Percentiles rank a stretch among this genome's conserved stretches.
phyloP scores from a whole-genome alignment of 2,113 vertebrate species.

The Erpornis zantholeuca region DNA sequence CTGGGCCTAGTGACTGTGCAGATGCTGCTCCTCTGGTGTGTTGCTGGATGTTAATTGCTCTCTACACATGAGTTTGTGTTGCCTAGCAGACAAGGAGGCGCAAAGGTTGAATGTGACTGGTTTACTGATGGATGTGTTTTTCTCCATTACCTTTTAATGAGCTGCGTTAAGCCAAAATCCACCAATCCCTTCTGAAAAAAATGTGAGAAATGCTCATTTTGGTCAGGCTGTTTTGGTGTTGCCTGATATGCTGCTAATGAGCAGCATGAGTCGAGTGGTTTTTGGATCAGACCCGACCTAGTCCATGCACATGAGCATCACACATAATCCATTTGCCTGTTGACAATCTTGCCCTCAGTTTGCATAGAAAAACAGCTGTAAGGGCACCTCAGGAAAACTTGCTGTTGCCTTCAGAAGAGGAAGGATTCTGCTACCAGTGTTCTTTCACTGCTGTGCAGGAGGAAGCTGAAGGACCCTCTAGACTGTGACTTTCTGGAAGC shows the following conservation, averaged over 20 bases:
- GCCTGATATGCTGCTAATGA: background rate
- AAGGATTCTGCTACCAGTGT: background rate
- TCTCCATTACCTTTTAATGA: constrained; percentile 26
- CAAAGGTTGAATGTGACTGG: constrained; percentile 37
- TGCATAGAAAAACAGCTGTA: background rate
- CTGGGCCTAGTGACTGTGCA: background rate
- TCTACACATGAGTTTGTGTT: background rate
- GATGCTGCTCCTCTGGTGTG: background rate
- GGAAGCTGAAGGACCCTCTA: background rate
- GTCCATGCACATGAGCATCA: background rate
- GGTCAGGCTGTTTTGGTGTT: background rate
- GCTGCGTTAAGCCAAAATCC: background rate
- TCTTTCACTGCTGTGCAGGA: background rate
- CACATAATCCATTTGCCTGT: accelerated
- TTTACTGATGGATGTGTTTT: constrained; percentile 43
- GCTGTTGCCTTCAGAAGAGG: background rate
- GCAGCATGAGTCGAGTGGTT: background rate
- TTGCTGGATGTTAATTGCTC: background rate
- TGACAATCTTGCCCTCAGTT: background rate
- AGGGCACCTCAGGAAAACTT: background rate
- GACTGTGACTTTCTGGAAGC: background rate
- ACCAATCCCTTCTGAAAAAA: background rate
- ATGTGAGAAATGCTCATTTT: background rate
- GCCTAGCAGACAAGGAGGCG: background rate
- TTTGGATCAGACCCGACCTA: background rate